Conservation (phyloP, 2,113 vertebrate species). For the Eolophus roseicapilla region DNA sequence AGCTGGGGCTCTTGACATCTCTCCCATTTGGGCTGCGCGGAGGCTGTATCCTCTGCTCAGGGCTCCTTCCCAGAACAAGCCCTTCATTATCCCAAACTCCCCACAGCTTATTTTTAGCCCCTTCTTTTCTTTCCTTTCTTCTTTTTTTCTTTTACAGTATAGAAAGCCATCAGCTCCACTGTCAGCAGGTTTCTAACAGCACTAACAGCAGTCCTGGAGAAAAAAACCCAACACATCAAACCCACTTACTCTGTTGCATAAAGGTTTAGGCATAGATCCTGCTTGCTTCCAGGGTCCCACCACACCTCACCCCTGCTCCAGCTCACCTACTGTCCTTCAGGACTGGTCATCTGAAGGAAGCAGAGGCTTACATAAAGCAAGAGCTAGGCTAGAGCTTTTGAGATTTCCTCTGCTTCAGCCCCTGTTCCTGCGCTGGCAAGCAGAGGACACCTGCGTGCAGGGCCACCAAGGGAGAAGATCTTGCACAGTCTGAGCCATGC, state of each 20-base stretch:
- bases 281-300: not conserved
- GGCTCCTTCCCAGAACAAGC: not conserved
- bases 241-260: not conserved
- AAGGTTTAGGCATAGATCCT: not conserved
- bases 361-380: not conserved
- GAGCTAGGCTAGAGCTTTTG: not conserved
- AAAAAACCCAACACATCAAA: not conserved
- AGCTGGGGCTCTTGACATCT: not conserved
- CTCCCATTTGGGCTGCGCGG: not conserved
- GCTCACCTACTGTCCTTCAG: not conserved
- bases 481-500: not conserved
- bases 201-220: not conserved
- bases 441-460: not conserved
- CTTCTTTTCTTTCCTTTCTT: not conserved
- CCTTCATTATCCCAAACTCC: not conserved
- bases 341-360: not conserved
- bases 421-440: not conserved
- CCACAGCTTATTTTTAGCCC: slow-evolving; percentile 13
- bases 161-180: not conserved
- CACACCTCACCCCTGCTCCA: not conserved
- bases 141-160: not conserved
- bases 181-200: slow-evolving; percentile 16
- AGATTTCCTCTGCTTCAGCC: not conserved
- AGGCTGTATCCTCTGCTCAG: not conserved
- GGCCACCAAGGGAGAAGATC: not conserved